Evolutionary conservation across 2,113 vertebrate species (phyloP), one percentile per base, ranked within the genome.

Genomic region (Leiothrix lutea): DNA sequence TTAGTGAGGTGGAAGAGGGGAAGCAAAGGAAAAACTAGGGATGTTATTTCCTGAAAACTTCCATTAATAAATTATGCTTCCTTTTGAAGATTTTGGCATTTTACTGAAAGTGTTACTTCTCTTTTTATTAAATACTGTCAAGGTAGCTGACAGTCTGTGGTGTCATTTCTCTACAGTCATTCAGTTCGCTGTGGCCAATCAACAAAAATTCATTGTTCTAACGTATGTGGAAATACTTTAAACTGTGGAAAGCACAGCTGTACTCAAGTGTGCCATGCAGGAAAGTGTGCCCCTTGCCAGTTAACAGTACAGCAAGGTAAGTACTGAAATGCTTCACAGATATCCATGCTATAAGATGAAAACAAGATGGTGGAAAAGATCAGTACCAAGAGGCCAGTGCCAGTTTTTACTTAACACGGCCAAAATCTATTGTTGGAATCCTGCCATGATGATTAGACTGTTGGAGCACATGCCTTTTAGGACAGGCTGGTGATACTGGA

Each of bases 161-260:
- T 94, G 5, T 86, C 13, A 8, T 97, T 89, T 95, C 57, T 96
- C 80, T 91, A n/a, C 78, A 99, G 99, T 97, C 99, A 99, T 75
- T 99, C 98, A 25, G 98, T 99, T 97, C 99, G 99, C 79, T 99
- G 99, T 91, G 99, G 99, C 75, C 99, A 99, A 33, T 97, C 98
- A 13, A 90, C 97, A 29, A 97, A 98, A 70, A 98, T 99, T 79
- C 98, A 96, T 75, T 99, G 99, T 95, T 98, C 98, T 86, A 98
- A 98, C 65, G 98, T 98, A 33, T 99, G 99, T 92, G 98, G 98
- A 19, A 98, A 98, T 90, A 50, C 97, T 71, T 97, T 99, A 78
- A 99, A 99, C 96, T 99, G 99, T 97, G 98, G 97, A 42, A 97
- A 98, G 88, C 99, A 99, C 97, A 98, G 69, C 78, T 99, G 99